A percentile compares a stretch with the other conserved stretches of the same genome.
Evolutionary conservation across 2,888 invertebrate genomes (phyloP).

Genomic region (Patella caerulea): DNA sequence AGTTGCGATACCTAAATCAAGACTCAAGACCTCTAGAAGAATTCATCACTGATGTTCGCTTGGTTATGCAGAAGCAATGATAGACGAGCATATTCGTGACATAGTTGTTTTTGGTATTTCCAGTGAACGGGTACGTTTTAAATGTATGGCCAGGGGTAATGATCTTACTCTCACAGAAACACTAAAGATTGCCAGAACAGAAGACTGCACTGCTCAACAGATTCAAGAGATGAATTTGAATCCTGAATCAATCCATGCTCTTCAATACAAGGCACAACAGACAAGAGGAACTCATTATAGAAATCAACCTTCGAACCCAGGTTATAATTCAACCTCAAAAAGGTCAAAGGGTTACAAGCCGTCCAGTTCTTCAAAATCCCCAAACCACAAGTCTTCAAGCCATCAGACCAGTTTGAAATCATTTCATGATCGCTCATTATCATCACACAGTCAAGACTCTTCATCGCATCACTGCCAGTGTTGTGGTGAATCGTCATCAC

Average conservation of each 20-base stretch:
- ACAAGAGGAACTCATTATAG: background rate
- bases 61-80: background rate
- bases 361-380: background rate
- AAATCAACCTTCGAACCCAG: background rate
- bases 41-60: background rate
- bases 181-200: background rate
- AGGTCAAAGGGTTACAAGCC: background rate
- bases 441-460: background rate
- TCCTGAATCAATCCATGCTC: background rate
- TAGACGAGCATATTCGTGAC: background rate
- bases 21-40: background rate
- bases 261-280: background rate
- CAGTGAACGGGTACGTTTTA: background rate
- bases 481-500: background rate
- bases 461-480: background rate
- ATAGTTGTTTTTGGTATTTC: background rate
- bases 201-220: conserved; percentile 1
- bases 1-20: background rate
- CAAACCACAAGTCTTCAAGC: background rate
- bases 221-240: background rate
- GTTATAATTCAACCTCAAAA: background rate
- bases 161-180: conserved; percentile 6
- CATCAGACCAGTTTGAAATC: background rate
- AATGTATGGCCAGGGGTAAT: conserved; percentile 6
- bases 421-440: background rate